Evolutionary conservation across 2,797 vertebrate genomes (phyloP).

Genomic region (Onychomys torridus): DNA sequence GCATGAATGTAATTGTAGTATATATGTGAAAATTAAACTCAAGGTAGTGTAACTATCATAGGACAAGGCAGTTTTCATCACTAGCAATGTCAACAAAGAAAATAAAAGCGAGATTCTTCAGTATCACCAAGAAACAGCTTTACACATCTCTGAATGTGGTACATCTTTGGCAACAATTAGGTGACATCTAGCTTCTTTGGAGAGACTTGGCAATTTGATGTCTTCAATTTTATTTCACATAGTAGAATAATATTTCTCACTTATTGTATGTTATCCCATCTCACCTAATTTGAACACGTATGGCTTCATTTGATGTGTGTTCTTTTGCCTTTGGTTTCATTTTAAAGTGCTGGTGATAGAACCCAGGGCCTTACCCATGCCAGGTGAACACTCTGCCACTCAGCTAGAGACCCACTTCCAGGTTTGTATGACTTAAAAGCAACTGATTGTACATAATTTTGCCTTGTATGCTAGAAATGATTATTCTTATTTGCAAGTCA

Average conservation of each 20-base stretch:
- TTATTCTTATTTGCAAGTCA: not conserved
- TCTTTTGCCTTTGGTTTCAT: not conserved
- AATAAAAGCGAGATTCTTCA: not conserved
- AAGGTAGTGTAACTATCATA: not conserved
- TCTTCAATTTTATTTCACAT: constrained; percentile 5
- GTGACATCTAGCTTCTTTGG: not conserved
- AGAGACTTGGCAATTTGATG: constrained; percentile 1
- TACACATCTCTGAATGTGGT: not conserved
- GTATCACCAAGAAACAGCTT: not conserved
- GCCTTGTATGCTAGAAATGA: not conserved
- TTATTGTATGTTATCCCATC: constrained; percentile 15
- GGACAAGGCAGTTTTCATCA: not conserved
- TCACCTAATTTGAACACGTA: constrained; percentile 40
- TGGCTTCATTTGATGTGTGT: not conserved
- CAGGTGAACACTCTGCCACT: not conserved
- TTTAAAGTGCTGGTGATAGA: not conserved
- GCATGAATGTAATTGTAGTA: not conserved
- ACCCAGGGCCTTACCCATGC: not conserved
- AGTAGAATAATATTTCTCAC: constrained; percentile 30
- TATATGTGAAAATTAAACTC: constrained; percentile 20
- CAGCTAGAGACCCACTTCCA: not conserved
- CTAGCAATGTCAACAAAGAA: not conserved
- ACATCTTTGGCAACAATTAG: not conserved
- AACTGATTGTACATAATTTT: constrained; percentile 19
- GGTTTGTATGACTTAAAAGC: constrained; percentile 42